phyloP scores from a whole-genome alignment of 2,888 invertebrate species.

The Drosophila meridiana region DNA sequence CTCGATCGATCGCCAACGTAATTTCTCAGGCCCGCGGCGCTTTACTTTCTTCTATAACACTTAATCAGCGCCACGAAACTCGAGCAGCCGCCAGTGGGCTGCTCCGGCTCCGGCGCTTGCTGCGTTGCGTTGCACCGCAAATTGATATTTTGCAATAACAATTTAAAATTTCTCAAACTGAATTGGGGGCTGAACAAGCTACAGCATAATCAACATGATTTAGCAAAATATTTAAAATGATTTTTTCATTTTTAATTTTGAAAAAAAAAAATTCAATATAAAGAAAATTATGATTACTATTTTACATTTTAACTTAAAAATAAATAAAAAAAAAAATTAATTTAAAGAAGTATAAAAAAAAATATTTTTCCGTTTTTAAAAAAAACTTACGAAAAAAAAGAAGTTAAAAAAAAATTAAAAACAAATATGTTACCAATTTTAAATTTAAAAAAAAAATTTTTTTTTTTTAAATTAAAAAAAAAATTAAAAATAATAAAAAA shows the following conservation, averaged over 20 bases:
- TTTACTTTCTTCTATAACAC: conserved; percentile 65
- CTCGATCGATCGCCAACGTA: conserved; percentile 60
- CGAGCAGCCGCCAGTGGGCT: conserved; percentile 27
- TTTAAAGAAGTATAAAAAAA: too few species aligned
- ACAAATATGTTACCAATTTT: too few species aligned
- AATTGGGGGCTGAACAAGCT: background rate
- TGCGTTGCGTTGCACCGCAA: conserved; percentile 24
- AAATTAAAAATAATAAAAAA: too few species aligned
- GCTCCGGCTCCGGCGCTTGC: background rate
- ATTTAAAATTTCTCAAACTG: conserved; percentile 14
- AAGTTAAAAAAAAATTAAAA: too few species aligned
- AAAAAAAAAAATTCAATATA: too few species aligned
- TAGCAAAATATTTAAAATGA: background rate
- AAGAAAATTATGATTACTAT: too few species aligned
- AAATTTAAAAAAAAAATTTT: too few species aligned
- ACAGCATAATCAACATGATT: background rate
- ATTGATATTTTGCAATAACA: conserved; percentile 75
- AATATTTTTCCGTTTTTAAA: too few species aligned
- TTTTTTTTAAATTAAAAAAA: too few species aligned
- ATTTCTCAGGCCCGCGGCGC: conserved; percentile 55
- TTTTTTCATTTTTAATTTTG: background rate
- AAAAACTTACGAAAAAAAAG: too few species aligned
- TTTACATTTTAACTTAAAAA: too few species aligned
- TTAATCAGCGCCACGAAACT: conserved; percentile 55
- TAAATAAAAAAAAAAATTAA: too few species aligned